Percentiles rank a stretch among this genome's conserved stretches.
Evolutionary conservation across 2,797 vertebrate species (phyloP).

Genomic region (Brotula barbata): DNA sequence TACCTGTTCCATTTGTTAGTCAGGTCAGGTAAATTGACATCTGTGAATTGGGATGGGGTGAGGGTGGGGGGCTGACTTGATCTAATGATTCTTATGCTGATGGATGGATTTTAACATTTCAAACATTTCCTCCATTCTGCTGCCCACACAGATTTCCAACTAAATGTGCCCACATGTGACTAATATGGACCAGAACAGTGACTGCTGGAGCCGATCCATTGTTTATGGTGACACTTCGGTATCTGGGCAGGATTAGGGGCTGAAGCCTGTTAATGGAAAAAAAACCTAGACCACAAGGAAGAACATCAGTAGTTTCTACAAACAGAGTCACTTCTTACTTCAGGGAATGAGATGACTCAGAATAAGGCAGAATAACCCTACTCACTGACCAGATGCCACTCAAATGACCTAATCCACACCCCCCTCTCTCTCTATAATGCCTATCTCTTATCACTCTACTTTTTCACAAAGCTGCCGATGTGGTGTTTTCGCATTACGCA

Average conservation of each 20-base stretch:
- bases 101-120: slow-evolving; percentile 9
- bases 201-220: background rate
- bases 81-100: slow-evolving; percentile 3
- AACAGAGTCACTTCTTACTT: slow-evolving; percentile 60
- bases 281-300: slow-evolving; percentile 11
- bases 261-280: slow-evolving; percentile 7
- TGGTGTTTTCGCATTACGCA: slow-evolving; percentile 72
- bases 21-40: background rate
- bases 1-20: too few relatives aligned
- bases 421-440: slow-evolving; percentile 38
- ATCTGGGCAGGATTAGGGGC: slow-evolving; percentile 12
- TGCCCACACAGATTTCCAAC: slow-evolving; percentile 16
- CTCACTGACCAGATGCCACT: slow-evolving; percentile 31
- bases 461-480: slow-evolving; percentile 61
- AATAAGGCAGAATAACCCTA: slow-evolving; percentile 26
- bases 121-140: slow-evolving; percentile 2
- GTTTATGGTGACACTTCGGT: slow-evolving; percentile 17
- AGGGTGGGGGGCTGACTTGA: background rate
- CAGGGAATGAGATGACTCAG: slow-evolving; percentile 50
- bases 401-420: slow-evolving; percentile 18
- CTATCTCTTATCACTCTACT: slow-evolving; percentile 42
- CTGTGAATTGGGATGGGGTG: background rate
- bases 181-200: slow-evolving; percentile 11
- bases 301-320: slow-evolving; percentile 50
- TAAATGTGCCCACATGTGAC: slow-evolving; percentile 12